Evolutionary conservation across 2,888 invertebrate species (phyloP).

Genomic region (Harmothoe impar): DNA sequence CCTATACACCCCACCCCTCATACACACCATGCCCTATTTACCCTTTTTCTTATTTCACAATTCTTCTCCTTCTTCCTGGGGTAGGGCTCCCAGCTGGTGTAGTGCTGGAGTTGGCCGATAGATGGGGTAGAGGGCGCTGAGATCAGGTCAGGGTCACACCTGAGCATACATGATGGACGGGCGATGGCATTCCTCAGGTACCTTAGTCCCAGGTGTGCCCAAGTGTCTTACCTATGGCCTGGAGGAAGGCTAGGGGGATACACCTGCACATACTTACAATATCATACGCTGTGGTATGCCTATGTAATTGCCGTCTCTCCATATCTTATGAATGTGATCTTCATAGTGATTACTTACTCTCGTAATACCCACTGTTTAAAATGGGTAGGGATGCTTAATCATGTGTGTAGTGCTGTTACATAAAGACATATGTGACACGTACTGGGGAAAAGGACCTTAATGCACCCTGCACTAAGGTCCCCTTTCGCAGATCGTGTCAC

Average conservation of each 20-base stretch:
- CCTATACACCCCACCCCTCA: neutral
- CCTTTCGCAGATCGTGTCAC: too few relatives aligned
- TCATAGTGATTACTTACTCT: neutral
- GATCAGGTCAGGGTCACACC: constrained; percentile 13
- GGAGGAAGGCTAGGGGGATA: neutral
- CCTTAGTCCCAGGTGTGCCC: neutral
- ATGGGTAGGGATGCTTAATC: too few relatives aligned
- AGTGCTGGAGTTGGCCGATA: neutral
- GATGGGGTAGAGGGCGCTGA: neutral
- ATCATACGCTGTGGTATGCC: neutral
- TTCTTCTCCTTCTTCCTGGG: neutral
- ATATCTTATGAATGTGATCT: neutral
- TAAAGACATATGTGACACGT: too few relatives aligned
- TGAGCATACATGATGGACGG: constrained; percentile 11
- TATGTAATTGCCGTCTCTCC: neutral
- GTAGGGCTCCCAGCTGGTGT: constrained; percentile 6
- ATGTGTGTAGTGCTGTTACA: too few relatives aligned
- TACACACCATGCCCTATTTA: neutral
- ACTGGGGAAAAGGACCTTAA: too few relatives aligned
- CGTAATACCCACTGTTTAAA: neutral
- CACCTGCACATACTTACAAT: neutral
- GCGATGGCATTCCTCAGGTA: constrained; percentile 5
- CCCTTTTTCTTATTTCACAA: neutral
- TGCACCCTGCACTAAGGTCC: too few relatives aligned
- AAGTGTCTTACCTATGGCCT: neutral